These are phyloP conservation scores for Altica lythri DNA, from an alignment of 2,888 invertebrate species.

Conservation along the genomic window DNA sequence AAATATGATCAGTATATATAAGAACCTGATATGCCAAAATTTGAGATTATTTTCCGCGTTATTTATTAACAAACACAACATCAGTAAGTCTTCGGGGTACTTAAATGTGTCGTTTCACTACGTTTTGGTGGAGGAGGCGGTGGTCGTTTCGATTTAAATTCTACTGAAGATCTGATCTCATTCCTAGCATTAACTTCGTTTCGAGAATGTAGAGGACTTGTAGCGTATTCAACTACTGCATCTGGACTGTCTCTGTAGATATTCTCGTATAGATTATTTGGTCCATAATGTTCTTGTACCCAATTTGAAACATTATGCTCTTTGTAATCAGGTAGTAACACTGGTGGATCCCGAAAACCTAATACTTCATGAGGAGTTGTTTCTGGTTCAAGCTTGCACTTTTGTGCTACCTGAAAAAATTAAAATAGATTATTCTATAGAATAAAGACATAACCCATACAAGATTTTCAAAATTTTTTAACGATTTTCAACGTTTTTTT, in stretches of 20 bases:
- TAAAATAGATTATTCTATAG: no score
- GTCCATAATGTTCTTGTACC: slow-evolving; percentile 87
- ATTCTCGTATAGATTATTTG: slow-evolving; percentile 77
- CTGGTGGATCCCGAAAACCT: slow-evolving; percentile 83
- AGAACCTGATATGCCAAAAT: slow-evolving; percentile 30
- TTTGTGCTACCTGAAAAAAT: slow-evolving; percentile 81
- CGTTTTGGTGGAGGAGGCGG: slow-evolving; percentile 90
- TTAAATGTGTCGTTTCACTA: slow-evolving; percentile 84
- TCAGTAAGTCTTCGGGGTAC: slow-evolving; percentile 59
- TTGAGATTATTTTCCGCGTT: slow-evolving; percentile 34
- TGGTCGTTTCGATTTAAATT: slow-evolving; percentile 64
- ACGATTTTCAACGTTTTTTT: no score
- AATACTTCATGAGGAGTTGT: slow-evolving; percentile 90
- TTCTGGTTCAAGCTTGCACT: slow-evolving; percentile 85
- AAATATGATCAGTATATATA: slow-evolving; percentile 11
- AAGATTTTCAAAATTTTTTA: no score
- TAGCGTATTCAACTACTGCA: slow-evolving; percentile 59
- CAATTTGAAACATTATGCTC: slow-evolving; percentile 87
- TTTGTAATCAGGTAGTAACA: slow-evolving; percentile 71
- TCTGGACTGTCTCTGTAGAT: slow-evolving; percentile 61
- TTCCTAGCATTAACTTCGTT: no score
- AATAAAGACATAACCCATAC: no score
- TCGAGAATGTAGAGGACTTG: slow-evolving; percentile 51
- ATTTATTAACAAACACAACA: slow-evolving; percentile 44
- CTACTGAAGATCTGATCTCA: slow-evolving; percentile 19